Base-by-base conservation (phyloP, 2,797 vertebrate species). In the Mionectes olivaceus region DNA sequence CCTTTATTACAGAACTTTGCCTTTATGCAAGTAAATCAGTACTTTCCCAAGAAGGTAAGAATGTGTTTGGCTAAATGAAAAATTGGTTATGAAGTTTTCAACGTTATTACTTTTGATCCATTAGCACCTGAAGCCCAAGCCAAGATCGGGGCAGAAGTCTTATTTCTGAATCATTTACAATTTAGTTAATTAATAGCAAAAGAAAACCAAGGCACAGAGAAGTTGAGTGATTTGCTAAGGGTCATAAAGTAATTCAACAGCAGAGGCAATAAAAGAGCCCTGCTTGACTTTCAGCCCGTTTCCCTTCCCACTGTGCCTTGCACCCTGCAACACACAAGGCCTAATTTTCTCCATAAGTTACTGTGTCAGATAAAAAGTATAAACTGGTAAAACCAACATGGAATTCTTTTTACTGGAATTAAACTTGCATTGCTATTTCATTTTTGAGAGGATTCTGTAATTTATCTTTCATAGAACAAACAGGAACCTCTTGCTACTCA, bases 171-270 rank as follows among this genome's bases (percentile, higher is more conserved):
- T 91, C 60, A 79, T 90, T 95, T 93, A 93, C 86, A 77, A 70
- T 89, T 69, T 93, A 93, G 85, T 95, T 96, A 95, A 89, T 93
- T 81, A 97, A 87, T 94, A 89, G 39, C 87, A 65, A 93, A 92
- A 85, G 76, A 83, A 95, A 95, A 93, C 46, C 32, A 90, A 93
- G 57, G 74, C 55, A 83, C 24, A 23, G 49, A 89, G 47, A 87
- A 90, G 53, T 7, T 57, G 79, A 90, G 83, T 57, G 71, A 87
- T 78, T 89, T 75, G 60, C 76, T 89, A 89, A 94, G 76, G 73
- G 82, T 79, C 91, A 94, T 86, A 86, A 93, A 96, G 63, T 57
- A 94, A 53, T 35, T 80, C 68, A 90, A 84, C 55, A 94, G 74
- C 55, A 93, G 47, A 88, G 32, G 83, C 70, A 94, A 59, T 89